Percentiles rank a stretch among this genome's conserved stretches.
Evolutionary conservation across 2,888 invertebrate genomes (phyloP).

Genomic region (Drosophila falleni): DNA sequence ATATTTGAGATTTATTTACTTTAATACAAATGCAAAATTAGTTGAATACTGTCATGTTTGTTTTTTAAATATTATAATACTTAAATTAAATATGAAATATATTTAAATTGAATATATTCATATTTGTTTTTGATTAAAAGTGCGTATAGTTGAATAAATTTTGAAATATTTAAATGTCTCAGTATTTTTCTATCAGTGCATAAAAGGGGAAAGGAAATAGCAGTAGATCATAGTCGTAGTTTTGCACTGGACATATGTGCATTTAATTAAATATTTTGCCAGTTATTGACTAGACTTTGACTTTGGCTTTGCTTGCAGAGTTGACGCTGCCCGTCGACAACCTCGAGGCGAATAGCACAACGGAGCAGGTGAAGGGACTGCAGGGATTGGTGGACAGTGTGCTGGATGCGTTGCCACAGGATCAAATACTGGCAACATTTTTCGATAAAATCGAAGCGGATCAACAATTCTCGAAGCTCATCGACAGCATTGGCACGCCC

Average conservation of each 20-base stretch:
- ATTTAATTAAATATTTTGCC: constrained; percentile 55
- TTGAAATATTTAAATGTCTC: too few species aligned
- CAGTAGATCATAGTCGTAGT: neutral
- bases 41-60: too few species aligned
- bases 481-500: constrained; percentile 82
- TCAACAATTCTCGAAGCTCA: constrained; percentile 82
- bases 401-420: constrained; percentile 83
- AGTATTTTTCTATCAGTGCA: too few species aligned
- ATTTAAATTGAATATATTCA: too few species aligned
- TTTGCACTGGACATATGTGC: constrained; percentile 28
- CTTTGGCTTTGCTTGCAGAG: constrained; percentile 30
- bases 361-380: constrained; percentile 79
- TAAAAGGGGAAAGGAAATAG: neutral
- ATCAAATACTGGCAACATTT: constrained; percentile 84
- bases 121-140: too few species aligned
- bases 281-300: constrained; percentile 31
- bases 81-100: too few species aligned
- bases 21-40: too few species aligned
- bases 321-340: constrained; percentile 28
- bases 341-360: constrained; percentile 18
- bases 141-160: too few species aligned
- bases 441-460: constrained; percentile 84
- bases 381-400: constrained; percentile 84
- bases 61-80: too few species aligned
- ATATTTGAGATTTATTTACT: too few species aligned